Base-by-base conservation (phyloP, 2,888 invertebrate species). In the Caenorhabditis sinica region DNA sequence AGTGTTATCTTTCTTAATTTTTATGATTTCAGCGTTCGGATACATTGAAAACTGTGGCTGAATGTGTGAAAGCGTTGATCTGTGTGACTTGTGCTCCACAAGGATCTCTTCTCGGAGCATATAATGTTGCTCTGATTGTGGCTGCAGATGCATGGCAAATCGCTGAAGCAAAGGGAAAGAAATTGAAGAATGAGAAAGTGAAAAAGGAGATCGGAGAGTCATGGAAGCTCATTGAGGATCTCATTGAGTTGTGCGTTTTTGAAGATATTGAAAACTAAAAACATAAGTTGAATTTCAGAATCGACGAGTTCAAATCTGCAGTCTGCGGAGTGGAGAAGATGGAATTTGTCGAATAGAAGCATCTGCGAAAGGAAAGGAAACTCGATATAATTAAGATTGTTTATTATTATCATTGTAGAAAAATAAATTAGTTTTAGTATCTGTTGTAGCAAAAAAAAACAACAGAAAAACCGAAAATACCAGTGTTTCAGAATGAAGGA, bases 141-240 rank as follows among this genome's bases (percentile, higher is more conserved):
- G 85, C 79, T 9, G 77, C 85, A 13, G 85, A 85, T 51, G 69
- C 85, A 17, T 82, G 60, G 81, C 81, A 85, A 56, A 85, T 85
- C 56, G 36, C 45, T 36, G 85, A 85, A 61, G 66, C 40, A 9
- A 74, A 79, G 8, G 81, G 81, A 17, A 74, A 77, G 58, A 53
- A 68, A 58, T 3, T 63, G 61, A 77, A 73, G 6, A 49, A 20
- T 5, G 74, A 75, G 71, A 80, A 72, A 45, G 66, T 84, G 49
- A 84, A 84, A 33, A 84, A 84, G 58, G 51, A 45, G 53, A 63
- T 84, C 51, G 80, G 75, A 51, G 28, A 75, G 20, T 65, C 71
- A 1, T 84, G 84, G 84, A 23, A 33, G 11, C 25, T 75, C 17
- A 75, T 80, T 63, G 75, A 84, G n/a, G 4, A 49, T 9, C 33